These are phyloP conservation scores for Gari tellinella DNA, from an alignment of 2,888 invertebrate species.

Conservation along the genomic window DNA sequence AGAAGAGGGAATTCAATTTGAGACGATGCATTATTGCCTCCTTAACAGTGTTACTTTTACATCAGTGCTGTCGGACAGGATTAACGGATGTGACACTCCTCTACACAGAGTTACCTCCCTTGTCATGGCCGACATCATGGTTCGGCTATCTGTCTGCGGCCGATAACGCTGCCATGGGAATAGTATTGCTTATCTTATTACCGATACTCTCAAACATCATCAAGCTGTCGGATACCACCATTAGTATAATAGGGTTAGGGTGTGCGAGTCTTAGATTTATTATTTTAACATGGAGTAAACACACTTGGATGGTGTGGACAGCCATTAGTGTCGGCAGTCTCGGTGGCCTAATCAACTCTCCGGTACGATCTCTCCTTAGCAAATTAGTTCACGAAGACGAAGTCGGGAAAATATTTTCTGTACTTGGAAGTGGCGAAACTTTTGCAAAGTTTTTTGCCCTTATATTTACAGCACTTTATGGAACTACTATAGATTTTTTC, in stretches of 20 bases:
- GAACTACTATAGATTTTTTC: conserved; percentile 76
- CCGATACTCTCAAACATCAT: conserved; percentile 76
- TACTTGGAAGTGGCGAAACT: conserved; percentile 81
- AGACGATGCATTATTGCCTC: conserved; percentile 72
- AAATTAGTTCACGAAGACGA: conserved; percentile 80
- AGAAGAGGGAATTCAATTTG: conserved; percentile 66
- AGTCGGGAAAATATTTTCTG: conserved; percentile 81
- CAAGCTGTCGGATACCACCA: conserved; percentile 72
- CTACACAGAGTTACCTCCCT: conserved; percentile 76
- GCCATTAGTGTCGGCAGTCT: conserved; percentile 74
- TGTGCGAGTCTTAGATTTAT: conserved; percentile 77
- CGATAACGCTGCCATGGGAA: conserved; percentile 81
- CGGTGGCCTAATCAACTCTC: conserved; percentile 77
- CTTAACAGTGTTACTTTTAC: conserved; percentile 73
- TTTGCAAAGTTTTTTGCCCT: conserved; percentile 79
- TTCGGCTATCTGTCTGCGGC: conserved; percentile 82
- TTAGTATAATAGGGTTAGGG: conserved; percentile 75
- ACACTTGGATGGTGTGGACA: conserved; percentile 76
- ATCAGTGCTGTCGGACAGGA: conserved; percentile 80
- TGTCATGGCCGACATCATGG: conserved; percentile 78
- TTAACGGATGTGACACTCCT: conserved; percentile 80
- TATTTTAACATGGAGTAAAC: conserved; percentile 70
- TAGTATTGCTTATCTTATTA: conserved; percentile 76
- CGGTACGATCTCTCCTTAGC: conserved; percentile 79
- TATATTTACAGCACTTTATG: conserved; percentile 78